phyloP scores from a whole-genome alignment of 2,888 invertebrate genomes.

The Chydorus sphaericus region DNA sequence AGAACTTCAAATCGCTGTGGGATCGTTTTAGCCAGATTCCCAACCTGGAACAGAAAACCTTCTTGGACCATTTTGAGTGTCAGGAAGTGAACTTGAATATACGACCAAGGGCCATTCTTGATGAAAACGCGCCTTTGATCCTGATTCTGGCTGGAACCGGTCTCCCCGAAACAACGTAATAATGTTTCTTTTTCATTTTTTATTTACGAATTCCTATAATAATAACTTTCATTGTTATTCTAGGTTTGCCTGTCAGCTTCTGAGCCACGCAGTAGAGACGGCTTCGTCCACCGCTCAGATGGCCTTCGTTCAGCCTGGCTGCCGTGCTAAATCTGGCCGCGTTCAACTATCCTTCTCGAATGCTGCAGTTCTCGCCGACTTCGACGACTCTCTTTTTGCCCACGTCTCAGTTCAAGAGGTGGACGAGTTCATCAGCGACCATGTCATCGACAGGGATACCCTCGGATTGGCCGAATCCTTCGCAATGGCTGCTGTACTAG shows the following conservation, averaged over 20 bases:
- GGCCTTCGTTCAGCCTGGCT: not conserved
- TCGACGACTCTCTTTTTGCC: conserved; percentile 5
- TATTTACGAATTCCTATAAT: no score
- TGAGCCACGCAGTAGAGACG: conserved; percentile 6
- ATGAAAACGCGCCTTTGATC: not conserved
- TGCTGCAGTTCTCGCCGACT: conserved; percentile 3
- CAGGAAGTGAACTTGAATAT: conserved; percentile 2
- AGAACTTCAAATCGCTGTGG: not conserved
- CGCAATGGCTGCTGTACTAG: conserved; percentile 6
- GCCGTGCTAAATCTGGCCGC: not conserved
- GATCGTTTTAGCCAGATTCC: conserved; percentile 7
- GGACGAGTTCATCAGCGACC: not conserved
- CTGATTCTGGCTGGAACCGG: conserved; percentile 2
- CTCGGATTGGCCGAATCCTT: conserved; percentile 5
- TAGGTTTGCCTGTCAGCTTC: not conserved
- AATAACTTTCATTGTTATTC: no score
- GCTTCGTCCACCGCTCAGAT: not conserved
- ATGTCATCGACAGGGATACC: not conserved
- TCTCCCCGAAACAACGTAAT: conserved; percentile 1
- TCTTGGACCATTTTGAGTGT: conserved; percentile 11
- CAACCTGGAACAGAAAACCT: conserved; percentile 5
- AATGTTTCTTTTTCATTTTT: no score
- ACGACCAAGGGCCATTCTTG: not conserved
- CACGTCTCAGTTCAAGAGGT: conserved; percentile 1
- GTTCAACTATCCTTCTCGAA: not conserved